A percentile compares a stretch with the other conserved stretches of the same genome.
phyloP scores from a whole-genome alignment of 2,888 invertebrate species.

The Epirrita christyi region DNA sequence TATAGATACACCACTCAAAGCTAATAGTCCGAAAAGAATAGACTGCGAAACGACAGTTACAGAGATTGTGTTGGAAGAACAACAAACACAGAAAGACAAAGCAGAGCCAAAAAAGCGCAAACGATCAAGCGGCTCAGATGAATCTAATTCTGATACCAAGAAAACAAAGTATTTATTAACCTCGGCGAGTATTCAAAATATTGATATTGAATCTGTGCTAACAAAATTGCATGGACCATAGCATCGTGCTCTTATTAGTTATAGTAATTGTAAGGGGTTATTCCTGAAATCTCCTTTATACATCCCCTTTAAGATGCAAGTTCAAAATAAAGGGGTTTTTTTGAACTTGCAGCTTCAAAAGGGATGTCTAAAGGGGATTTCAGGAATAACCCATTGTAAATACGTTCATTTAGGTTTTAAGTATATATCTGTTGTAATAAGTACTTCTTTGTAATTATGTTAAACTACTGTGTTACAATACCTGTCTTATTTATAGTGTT shows the following conservation, averaged over 20 bases:
- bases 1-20: slow-evolving; percentile 74
- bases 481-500: slow-evolving; percentile 49
- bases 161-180: slow-evolving; percentile 66
- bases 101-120: slow-evolving; percentile 65
- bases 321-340: too few species aligned
- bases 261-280: too few species aligned
- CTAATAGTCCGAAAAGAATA: slow-evolving; percentile 48
- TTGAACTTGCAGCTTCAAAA: too few species aligned
- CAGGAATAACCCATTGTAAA: too few species aligned
- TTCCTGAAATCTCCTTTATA: too few species aligned
- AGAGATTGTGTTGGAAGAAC: slow-evolving; percentile 66
- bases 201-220: slow-evolving; percentile 78
- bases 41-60: slow-evolving; percentile 54
- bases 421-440: slow-evolving; percentile 18
- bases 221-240: slow-evolving; percentile 77
- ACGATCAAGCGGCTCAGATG: slow-evolving; percentile 59
- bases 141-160: slow-evolving; percentile 57
- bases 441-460: slow-evolving; percentile 13
- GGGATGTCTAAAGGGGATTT: too few species aligned
- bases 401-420: slow-evolving; percentile 11
- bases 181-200: slow-evolving; percentile 71
- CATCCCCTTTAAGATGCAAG: too few species aligned
- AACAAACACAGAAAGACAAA: slow-evolving; percentile 52
- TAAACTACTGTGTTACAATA: slow-evolving; percentile 21
- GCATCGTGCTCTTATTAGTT: slow-evolving; percentile 18